Base-by-base conservation (phyloP, 2,888 invertebrate genomes). In the Caenorhabditis sp. region DNA sequence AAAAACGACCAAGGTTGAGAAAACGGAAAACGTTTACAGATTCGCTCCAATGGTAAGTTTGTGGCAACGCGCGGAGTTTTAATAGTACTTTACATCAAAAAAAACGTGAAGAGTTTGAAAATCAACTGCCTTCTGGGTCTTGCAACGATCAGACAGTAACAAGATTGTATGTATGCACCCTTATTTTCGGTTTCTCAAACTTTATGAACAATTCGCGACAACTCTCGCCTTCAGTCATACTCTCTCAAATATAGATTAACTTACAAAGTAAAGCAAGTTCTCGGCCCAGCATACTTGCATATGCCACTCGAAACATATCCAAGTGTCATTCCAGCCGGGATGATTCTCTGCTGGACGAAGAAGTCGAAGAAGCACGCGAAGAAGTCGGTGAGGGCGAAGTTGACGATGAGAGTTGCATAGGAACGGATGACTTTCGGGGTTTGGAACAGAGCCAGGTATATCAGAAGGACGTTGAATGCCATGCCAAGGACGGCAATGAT, bases 301-400 rank as follows among this genome's bases (percentile, higher is more conserved):
- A 40, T 47, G 8, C 76, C 76, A 32, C 61, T 77, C 13, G 68
- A 77, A 13, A 77, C 47, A 35, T 76, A 76, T 2, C 60, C 67
- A n/a, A 76, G 13, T 37, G 76, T 60, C n/a, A 47, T 26, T 40
- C 68, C 76, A 32, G 68, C 44, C 44, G 76, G 76, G 24, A 77
- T 68, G n/a, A 74, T 35, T 22, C 74, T 65, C 24, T 76, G 76
- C 44, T 76, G 76, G 18, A 76, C 76, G 24, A 76, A 67, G 24
- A 68, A 44, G 44, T 76, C 76, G 20, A 76, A 68, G 44, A 68
- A 28, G 32, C 76, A 68, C 3, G 68, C 76, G 20, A 37, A 68
- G 35, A 76, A 76, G 60, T 76, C 76, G 47, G 76, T 76, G 20
- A 76, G 50, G 9, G 70, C 76, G 18, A 76, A 76, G 35, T 76